These are phyloP conservation scores for Pseudolycoriella hygida DNA, from an alignment of 2,888 invertebrate species.

Conservation along the genomic window DNA sequence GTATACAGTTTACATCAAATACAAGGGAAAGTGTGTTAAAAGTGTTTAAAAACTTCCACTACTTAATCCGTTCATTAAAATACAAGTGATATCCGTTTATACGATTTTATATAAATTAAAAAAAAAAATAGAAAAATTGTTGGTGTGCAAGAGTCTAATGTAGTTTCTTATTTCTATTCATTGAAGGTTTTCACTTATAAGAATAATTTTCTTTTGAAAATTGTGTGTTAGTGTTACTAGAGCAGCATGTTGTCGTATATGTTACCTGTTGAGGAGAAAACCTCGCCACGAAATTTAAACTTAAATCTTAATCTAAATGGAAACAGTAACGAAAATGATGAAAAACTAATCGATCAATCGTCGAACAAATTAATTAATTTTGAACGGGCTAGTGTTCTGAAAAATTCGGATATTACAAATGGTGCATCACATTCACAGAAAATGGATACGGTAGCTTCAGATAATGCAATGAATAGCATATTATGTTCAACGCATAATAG, in stretches of 20 bases:
- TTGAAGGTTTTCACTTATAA: too few species aligned
- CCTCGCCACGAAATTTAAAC: slow-evolving; percentile 31
- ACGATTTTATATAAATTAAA: too few species aligned
- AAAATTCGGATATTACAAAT: neutral
- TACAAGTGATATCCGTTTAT: too few species aligned
- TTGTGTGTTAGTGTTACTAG: too few species aligned
- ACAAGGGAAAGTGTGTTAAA: too few species aligned
- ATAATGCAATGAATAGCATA: neutral
- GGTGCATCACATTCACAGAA: neutral
- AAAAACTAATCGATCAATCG: neutral
- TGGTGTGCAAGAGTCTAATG: too few species aligned
- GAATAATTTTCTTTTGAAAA: too few species aligned
- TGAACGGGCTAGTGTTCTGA: slow-evolving; percentile 2
- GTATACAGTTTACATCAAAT: too few species aligned
- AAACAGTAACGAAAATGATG: neutral
- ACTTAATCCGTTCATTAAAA: too few species aligned
- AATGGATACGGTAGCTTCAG: neutral
- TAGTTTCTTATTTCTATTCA: too few species aligned
- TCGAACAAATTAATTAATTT: slow-evolving; percentile 5
- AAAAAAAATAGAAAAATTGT: too few species aligned
- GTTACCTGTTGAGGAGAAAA: slow-evolving; percentile 61
- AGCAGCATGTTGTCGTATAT: slow-evolving; percentile 55
- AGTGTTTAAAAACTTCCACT: too few species aligned
- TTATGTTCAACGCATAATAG: neutral
- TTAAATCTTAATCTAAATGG: slow-evolving; percentile 8